Evolutionary conservation across 2,797 vertebrate genomes (phyloP).

Genomic region (Aselliscus stoliczkanus): DNA sequence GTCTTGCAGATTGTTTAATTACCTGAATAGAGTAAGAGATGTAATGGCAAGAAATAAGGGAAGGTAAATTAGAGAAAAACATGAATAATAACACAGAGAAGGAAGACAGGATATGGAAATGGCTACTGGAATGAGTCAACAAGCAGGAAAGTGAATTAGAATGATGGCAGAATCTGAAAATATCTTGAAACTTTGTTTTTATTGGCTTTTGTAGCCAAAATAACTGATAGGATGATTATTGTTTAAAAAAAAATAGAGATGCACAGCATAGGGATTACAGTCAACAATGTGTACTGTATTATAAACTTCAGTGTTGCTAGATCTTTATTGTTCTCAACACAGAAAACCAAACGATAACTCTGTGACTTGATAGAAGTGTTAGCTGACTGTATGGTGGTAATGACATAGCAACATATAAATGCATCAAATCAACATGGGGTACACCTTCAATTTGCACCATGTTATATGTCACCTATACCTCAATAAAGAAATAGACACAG

Average conservation of each 20-base stretch:
- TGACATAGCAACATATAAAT: not conserved
- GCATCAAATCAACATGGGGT: not conserved
- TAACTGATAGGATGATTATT: not conserved
- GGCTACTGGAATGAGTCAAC: not conserved
- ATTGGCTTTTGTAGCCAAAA: not conserved
- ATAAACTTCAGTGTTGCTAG: not conserved
- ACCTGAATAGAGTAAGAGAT: not conserved
- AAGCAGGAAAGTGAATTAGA: not conserved
- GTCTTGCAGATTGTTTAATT: not conserved
- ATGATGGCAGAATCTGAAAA: not conserved
- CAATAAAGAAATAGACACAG: not conserved
- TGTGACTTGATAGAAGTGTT: not conserved
- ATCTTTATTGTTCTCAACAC: not conserved
- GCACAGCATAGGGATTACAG: not conserved
- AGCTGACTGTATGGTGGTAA: not conserved
- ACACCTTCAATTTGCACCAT: not conserved
- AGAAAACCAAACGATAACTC: not conserved
- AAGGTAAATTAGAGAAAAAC: not conserved
- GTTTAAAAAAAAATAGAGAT: not conserved
- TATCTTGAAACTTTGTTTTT: not conserved
- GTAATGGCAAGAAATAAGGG: not conserved
- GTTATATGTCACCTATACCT: not conserved
- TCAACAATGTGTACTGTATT: not conserved
- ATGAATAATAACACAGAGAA: not conserved
- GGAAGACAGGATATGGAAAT: not conserved